These are phyloP conservation scores for Uropsilus gracilis DNA, from an alignment of 2,113 vertebrate species.

Conservation along the genomic window DNA sequence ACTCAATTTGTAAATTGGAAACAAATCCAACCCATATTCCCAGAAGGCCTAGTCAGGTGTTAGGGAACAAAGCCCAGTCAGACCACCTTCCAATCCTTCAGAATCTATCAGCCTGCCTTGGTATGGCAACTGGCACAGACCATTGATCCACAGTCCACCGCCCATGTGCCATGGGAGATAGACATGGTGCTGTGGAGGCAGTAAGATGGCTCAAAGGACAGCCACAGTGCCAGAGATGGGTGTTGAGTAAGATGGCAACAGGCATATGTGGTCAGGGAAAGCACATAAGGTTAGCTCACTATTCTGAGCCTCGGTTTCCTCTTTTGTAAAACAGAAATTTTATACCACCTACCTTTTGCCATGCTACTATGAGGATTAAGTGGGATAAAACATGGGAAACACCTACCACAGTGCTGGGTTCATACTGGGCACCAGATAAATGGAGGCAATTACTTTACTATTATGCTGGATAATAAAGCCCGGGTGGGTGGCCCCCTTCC, in stretches of 20 bases:
- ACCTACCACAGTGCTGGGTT: slow-evolving; percentile 66
- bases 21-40: not conserved
- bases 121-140: not conserved
- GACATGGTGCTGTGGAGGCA: not conserved
- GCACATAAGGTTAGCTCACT: not conserved
- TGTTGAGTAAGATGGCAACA: not conserved
- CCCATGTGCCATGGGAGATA: not conserved
- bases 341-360: slow-evolving; percentile 53
- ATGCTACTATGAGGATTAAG: slow-evolving; percentile 61
- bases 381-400: slow-evolving; percentile 48
- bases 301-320: slow-evolving; percentile 74
- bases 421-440: slow-evolving; percentile 54
- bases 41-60: not conserved
- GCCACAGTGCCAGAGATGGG: not conserved
- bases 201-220: not conserved
- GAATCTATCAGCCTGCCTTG: not conserved
- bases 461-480: slow-evolving; percentile 71
- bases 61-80: not conserved
- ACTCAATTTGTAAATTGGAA: not conserved
- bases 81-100: not conserved
- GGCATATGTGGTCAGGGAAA: not conserved
- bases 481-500: slow-evolving; percentile 76
- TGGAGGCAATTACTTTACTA: slow-evolving; percentile 75
- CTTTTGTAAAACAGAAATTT: slow-evolving; percentile 38
- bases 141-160: not conserved